Percentiles rank a stretch among this genome's conserved stretches.
These are phyloP conservation scores for Fistularia commersonii DNA, from an alignment of 2,797 vertebrate species.

Conservation along the genomic window DNA sequence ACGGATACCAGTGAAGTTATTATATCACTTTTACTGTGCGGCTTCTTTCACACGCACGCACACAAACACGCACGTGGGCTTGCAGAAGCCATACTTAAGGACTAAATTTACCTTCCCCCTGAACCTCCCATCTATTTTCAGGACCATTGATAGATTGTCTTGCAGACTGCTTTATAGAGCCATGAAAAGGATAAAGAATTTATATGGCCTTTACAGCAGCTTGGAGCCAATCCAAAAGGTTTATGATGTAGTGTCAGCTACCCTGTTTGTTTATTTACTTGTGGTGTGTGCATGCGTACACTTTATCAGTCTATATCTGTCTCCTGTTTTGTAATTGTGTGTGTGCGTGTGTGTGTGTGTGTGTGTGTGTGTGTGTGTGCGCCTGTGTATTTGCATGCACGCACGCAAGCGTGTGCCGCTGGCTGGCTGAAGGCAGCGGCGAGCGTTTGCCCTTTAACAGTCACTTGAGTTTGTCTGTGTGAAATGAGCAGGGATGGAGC, in stretches of 20 bases:
- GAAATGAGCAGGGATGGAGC: conserved; percentile 40
- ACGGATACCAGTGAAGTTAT: conserved; percentile 1
- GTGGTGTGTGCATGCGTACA: conserved; percentile 23
- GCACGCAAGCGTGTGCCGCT: conserved; percentile 30
- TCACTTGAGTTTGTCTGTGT: conserved; percentile 59
- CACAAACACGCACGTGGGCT: conserved; percentile 6
- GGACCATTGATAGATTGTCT: conserved; percentile 54
- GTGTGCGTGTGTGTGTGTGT: conserved; percentile 20
- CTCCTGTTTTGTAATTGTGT: conserved; percentile 13
- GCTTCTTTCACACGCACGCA: not conserved
- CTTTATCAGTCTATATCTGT: no score
- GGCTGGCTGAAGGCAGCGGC: conserved; percentile 71
- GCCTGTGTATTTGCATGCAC: conserved; percentile 12
- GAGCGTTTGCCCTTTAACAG: conserved; percentile 80
- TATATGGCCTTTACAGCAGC: conserved; percentile 53
- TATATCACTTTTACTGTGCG: not conserved
- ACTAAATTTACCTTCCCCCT: conserved; percentile 26
- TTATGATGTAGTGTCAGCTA: conserved; percentile 49
- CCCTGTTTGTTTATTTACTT: conserved; percentile 56
- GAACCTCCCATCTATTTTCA: conserved; percentile 25
- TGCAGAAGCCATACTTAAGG: conserved; percentile 22
- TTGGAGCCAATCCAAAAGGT: conserved; percentile 42
- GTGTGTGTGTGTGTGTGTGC: conserved; percentile 7
- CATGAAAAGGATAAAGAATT: conserved; percentile 48
- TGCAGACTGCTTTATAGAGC: conserved; percentile 57